Evolutionary conservation across 1,140 invertebrate genomes (phyloP).

Genomic region (fruit fly (Drosophila melanogaster)): Release_6_plus_ISO1_MT NC_004354.4:9730001-9730500

Average conservation of each 20-base stretch:
- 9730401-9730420: not conserved
- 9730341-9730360: not conserved
- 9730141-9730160: conserved; percentile 7
- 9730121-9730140: conserved; percentile 28
- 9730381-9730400: conserved; percentile 7
- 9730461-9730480: conserved; percentile 25
- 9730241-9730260: conserved; percentile 34
- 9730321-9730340: conserved; percentile 18
- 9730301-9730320: conserved; percentile 45
- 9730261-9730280: conserved; percentile 30
- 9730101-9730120: conserved; percentile 13
- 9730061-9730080: conserved; percentile 34
- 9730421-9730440: conserved; percentile 63
- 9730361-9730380: conserved; percentile 6
- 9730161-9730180: conserved; percentile 47
- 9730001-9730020: conserved; percentile 21
- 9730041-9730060: conserved; percentile 1
- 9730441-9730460: conserved; percentile 65
- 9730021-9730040: conserved; percentile 21
- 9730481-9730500: conserved; percentile 29
- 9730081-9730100: conserved; percentile 35
- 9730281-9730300: conserved; percentile 16
- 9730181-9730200: conserved; percentile 54
- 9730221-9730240: conserved; percentile 23
- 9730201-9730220: conserved; percentile 51